phyloP scores from a whole-genome alignment of 1,140 invertebrate genomes.

The Palaemon carinicauda region DNA sequence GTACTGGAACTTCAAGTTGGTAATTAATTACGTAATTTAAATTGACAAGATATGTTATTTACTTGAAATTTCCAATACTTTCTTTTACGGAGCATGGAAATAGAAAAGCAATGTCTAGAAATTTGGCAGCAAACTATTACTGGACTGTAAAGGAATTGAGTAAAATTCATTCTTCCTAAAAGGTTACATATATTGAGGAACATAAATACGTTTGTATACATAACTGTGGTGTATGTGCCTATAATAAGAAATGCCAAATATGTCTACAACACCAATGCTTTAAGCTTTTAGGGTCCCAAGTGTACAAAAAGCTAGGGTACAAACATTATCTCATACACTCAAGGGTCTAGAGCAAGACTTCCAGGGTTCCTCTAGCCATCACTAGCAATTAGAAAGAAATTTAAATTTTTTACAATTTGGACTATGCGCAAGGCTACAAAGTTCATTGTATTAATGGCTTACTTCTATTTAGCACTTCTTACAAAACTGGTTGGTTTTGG shows the following conservation, averaged over 20 bases:
- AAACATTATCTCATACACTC: constrained; percentile 49
- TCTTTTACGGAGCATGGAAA: too few relatives aligned
- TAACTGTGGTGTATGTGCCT: constrained; percentile 56
- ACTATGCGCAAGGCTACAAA: constrained; percentile 53
- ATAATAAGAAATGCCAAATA: constrained; percentile 55
- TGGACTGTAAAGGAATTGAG: too few relatives aligned
- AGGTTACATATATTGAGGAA: constrained; percentile 58
- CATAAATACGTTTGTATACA: constrained; percentile 56
- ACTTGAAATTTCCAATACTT: too few relatives aligned
- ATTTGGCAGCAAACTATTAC: too few relatives aligned
- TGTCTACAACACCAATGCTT: constrained; percentile 52
- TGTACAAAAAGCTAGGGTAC: constrained; percentile 56
- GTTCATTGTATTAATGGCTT: constrained; percentile 49
- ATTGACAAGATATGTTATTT: too few relatives aligned
- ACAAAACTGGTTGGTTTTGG: constrained; percentile 52
- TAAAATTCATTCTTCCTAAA: constrained; percentile 30
- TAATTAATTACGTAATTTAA: too few relatives aligned
- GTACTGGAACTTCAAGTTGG: too few relatives aligned
- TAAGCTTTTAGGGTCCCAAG: constrained; percentile 54
- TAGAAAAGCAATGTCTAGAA: too few relatives aligned
- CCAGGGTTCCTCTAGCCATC: constrained; percentile 31
- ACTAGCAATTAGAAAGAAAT: constrained; percentile 44
- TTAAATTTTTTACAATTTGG: constrained; percentile 47
- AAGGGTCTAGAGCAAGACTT: constrained; percentile 51
- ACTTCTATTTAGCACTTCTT: constrained; percentile 54